Percentiles rank a stretch among this genome's conserved stretches.
Evolutionary conservation across 2,888 invertebrate genomes (phyloP).

Genomic region (Tinea pellionella): DNA sequence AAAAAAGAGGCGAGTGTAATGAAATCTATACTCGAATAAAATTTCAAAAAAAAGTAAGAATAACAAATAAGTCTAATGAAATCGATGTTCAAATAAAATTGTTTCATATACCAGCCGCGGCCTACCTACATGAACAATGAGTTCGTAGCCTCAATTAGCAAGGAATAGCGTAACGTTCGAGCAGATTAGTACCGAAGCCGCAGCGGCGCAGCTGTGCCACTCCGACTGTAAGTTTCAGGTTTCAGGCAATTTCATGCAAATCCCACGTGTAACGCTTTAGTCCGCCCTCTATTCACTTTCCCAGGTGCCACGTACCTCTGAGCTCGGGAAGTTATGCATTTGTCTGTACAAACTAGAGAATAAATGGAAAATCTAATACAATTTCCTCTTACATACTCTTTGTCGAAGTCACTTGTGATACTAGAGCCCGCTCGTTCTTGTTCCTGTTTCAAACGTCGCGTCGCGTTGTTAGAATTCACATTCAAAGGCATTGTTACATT

Average conservation of each 20-base stretch:
- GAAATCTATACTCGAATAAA: too few species aligned
- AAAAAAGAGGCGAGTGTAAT: too few species aligned
- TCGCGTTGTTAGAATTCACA: not conserved
- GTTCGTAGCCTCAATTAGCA: constrained; percentile 6
- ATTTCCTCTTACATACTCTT: not conserved
- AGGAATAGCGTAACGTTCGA: constrained; percentile 6
- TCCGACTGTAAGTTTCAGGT: constrained; percentile 16
- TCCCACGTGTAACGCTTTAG: constrained; percentile 15
- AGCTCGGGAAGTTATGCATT: not conserved
- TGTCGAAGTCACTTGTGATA: not conserved
- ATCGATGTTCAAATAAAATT: not conserved
- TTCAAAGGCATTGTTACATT: not conserved
- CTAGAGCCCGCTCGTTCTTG: not conserved
- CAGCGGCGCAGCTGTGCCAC: constrained; percentile 14
- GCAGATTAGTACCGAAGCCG: constrained; percentile 12
- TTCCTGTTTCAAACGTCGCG: not conserved
- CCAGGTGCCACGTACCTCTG: constrained; percentile 3
- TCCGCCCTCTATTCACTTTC: not conserved
- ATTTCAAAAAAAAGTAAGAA: too few species aligned
- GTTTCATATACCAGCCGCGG: not conserved
- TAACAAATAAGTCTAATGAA: too few species aligned
- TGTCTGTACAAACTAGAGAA: not conserved
- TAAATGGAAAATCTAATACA: not conserved
- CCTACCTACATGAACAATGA: not conserved
- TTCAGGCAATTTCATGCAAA: constrained; percentile 19